Percentiles rank a stretch among this genome's conserved stretches.
Evolutionary conservation across 2,113 vertebrate genomes (phyloP).

Genomic region (Clarias gariepinus): DNA sequence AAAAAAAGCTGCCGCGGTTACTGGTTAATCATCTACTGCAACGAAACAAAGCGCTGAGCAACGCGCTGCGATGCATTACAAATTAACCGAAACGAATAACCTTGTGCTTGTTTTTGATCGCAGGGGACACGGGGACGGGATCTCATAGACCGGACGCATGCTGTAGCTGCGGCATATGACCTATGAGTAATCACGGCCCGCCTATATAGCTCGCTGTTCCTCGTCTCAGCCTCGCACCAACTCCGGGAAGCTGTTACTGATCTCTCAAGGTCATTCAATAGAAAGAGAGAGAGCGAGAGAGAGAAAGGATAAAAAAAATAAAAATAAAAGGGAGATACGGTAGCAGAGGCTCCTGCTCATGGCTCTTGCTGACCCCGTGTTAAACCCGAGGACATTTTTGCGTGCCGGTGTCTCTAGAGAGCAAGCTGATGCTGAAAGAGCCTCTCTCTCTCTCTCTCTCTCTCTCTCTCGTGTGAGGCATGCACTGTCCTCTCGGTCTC

Average conservation of each 20-base stretch:
- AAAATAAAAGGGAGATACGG: conserved; percentile 10
- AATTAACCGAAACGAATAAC: conserved; percentile 64
- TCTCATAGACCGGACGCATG: not conserved
- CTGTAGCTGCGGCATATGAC: conserved; percentile 11
- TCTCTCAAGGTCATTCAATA: conserved; percentile 92
- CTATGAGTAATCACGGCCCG: conserved; percentile 33
- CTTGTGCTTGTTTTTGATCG: conserved; percentile 11
- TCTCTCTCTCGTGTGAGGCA: conserved; percentile 40
- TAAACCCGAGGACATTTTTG: conserved; percentile 23
- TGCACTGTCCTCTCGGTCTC: conserved; percentile 45
- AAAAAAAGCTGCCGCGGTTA: not conserved
- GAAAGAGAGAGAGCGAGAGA: conserved; percentile 63
- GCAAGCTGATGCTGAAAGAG: conserved; percentile 35
- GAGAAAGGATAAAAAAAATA: conserved; percentile 31
- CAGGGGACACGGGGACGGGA: not conserved
- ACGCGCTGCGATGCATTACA: conserved; percentile 65
- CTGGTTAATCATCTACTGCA: conserved; percentile 73
- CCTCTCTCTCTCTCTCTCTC: conserved; percentile 40
- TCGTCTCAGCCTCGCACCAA: conserved; percentile 75
- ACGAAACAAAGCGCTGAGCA: conserved; percentile 59
- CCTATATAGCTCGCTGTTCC: conserved; percentile 61
- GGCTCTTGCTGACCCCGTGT: conserved; percentile 28
- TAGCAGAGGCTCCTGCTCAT: conserved; percentile 24
- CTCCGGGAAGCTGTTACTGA: conserved; percentile 76
- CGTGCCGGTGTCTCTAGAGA: conserved; percentile 42